Percentiles rank a stretch among this genome's conserved stretches.
These are phyloP conservation scores for Ooceraea biroi DNA, from an alignment of 1,140 invertebrate genomes.

Conservation along the genomic window DNA sequence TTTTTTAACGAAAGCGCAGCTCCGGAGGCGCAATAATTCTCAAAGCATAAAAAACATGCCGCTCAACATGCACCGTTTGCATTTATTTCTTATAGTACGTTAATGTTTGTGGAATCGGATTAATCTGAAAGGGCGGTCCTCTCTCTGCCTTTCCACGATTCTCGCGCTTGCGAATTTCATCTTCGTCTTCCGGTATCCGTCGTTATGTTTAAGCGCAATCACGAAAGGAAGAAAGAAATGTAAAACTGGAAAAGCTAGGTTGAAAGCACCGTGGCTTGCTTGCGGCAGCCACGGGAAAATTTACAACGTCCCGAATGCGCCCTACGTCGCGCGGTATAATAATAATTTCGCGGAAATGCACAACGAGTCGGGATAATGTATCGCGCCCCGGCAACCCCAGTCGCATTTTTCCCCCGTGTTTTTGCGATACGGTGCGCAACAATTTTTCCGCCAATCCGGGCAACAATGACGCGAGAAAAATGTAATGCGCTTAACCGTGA, in stretches of 20 bases:
- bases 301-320: background rate
- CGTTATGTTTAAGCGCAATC: no score
- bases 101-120: no score
- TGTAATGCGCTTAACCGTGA: conserved; percentile 52
- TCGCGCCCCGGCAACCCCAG: no score
- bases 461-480: conserved; percentile 55
- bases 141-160: no score
- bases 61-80: no score
- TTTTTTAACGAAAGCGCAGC: background rate
- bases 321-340: conserved; percentile 8
- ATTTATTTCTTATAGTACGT: no score
- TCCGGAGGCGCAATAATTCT: background rate
- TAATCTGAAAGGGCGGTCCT: no score
- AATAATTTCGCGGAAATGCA: conserved; percentile 13
- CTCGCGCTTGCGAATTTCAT: no score
- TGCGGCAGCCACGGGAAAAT: background rate
- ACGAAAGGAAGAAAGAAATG: no score
- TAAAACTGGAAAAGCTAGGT: no score
- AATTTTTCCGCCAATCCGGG: conserved; percentile 52
- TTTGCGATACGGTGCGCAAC: conserved; percentile 5
- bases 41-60: background rate
- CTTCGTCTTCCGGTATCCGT: no score
- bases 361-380: conserved; percentile 7
- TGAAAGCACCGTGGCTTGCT: background rate
- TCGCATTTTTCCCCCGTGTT: conserved; percentile 18